These are phyloP conservation scores for Melipona beecheii DNA, from an alignment of 2,888 invertebrate genomes.

Conservation along the genomic window DNA sequence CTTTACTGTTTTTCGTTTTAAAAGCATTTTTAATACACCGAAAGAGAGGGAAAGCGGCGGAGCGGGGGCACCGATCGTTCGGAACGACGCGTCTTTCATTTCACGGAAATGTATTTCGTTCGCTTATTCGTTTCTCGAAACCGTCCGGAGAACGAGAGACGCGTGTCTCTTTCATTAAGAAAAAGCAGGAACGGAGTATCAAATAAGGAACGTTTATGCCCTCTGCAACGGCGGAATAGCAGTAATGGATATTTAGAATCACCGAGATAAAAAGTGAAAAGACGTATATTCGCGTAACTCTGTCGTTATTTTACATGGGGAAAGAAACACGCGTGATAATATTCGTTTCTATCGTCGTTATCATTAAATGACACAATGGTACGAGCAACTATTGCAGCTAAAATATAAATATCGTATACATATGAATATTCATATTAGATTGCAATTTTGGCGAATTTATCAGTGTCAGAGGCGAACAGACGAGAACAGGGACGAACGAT, in stretches of 20 bases:
- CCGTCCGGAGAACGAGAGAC: not conserved
- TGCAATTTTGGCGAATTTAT: too few relatives aligned
- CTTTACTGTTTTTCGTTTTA: constrained; percentile 55
- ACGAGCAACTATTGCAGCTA: too few relatives aligned
- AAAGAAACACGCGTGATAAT: fast-evolving
- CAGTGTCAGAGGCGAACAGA: not conserved
- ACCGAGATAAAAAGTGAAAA: not conserved
- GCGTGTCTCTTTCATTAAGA: constrained; percentile 11
- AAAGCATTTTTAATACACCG: constrained; percentile 63
- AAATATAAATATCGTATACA: too few relatives aligned
- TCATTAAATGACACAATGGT: too few relatives aligned
- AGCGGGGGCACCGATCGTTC: not conserved
- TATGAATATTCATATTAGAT: too few relatives aligned
- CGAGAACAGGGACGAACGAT: constrained; percentile 7
- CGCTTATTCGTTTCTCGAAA: not conserved
- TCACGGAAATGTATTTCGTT: constrained; percentile 47
- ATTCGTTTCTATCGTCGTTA: not conserved
- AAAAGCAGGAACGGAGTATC: not conserved
- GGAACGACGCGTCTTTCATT: constrained; percentile 28
- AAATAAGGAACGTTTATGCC: constrained; percentile 13
- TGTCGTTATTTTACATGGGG: not conserved
- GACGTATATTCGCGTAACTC: not conserved
- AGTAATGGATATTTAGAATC: not conserved
- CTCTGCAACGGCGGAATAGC: not conserved
- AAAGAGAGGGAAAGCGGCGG: not conserved